Evolutionary conservation across 2,113 vertebrate genomes (phyloP).

Genomic region (Poecile atricapillus): DNA sequence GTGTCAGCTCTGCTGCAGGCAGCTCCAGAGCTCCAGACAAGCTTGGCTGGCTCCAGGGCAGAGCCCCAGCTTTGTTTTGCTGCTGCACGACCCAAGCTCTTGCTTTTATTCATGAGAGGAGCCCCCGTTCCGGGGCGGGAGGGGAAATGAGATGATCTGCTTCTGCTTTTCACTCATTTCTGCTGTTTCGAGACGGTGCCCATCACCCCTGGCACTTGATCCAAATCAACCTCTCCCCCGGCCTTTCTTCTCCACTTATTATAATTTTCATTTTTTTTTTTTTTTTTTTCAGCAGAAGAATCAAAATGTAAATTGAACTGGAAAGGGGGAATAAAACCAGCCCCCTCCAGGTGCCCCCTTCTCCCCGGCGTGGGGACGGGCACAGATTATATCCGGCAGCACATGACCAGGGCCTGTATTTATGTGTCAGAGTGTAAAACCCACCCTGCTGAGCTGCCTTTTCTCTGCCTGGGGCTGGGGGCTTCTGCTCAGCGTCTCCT

Average conservation of each 20-base stretch:
- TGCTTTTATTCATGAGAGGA: neutral
- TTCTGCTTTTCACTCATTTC: neutral
- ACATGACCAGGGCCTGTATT: slow-evolving; percentile 67
- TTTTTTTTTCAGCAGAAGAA: slow-evolving; percentile 10
- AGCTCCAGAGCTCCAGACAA: neutral
- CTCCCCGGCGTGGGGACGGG: neutral
- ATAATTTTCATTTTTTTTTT: neutral
- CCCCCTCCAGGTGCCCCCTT: slow-evolving; percentile 40
- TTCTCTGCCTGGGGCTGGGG: slow-evolving; percentile 72
- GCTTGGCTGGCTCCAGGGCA: neutral
- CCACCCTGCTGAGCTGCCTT: slow-evolving; percentile 75
- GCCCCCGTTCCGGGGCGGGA: neutral
- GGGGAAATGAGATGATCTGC: neutral
- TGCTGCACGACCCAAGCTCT: neutral
- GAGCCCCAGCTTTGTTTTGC: neutral
- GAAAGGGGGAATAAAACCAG: neutral
- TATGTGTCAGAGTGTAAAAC: slow-evolving; percentile 60
- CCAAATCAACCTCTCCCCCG: neutral
- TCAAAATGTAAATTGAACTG: slow-evolving; percentile 56
- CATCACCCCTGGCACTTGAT: neutral
- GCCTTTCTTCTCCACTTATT: neutral
- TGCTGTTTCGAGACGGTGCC: neutral
- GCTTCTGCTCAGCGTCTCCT: slow-evolving; percentile 71
- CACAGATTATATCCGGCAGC: slow-evolving; percentile 46
- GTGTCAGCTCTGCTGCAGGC: neutral